A percentile compares a stretch with the other conserved stretches of the same genome.
Evolutionary conservation across 2,113 vertebrate species (phyloP).

Genomic region (Melanocharis versteri): DNA sequence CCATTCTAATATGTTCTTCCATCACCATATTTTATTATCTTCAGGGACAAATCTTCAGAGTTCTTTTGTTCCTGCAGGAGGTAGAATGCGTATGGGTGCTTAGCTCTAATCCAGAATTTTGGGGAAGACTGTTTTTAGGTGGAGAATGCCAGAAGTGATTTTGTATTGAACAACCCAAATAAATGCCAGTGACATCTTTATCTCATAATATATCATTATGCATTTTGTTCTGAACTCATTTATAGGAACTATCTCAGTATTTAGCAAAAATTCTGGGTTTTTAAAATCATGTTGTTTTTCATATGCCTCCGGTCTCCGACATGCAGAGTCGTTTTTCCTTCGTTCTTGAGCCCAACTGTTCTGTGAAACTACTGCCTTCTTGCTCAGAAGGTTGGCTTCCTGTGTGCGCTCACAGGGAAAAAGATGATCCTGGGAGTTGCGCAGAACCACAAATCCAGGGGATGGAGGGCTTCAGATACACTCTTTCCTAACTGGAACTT

Average conservation of each 20-base stretch:
- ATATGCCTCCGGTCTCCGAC: conserved; percentile 30
- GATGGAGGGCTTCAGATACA: neutral
- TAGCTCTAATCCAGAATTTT: neutral
- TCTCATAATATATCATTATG: neutral
- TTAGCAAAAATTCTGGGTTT: neutral
- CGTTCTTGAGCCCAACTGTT: conserved; percentile 21
- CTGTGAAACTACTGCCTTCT: conserved; percentile 30
- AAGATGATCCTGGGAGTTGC: neutral
- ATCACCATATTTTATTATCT: neutral
- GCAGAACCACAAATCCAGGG: neutral
- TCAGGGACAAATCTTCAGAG: neutral
- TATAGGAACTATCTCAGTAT: neutral
- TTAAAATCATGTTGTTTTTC: conserved; percentile 18
- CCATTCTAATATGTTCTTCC: neutral
- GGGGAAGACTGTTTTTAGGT: neutral
- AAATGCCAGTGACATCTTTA: neutral
- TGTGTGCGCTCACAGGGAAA: neutral
- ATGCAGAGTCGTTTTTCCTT: neutral
- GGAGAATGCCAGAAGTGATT: neutral
- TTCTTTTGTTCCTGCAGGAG: neutral
- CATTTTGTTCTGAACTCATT: conserved; percentile 13
- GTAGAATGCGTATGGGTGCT: neutral
- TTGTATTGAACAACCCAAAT: neutral
- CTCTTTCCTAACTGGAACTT: neutral
- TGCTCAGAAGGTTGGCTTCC: neutral